These are phyloP conservation scores for Rutilus rutilus DNA, from an alignment of 2,113 vertebrate genomes.

Conservation along the genomic window DNA sequence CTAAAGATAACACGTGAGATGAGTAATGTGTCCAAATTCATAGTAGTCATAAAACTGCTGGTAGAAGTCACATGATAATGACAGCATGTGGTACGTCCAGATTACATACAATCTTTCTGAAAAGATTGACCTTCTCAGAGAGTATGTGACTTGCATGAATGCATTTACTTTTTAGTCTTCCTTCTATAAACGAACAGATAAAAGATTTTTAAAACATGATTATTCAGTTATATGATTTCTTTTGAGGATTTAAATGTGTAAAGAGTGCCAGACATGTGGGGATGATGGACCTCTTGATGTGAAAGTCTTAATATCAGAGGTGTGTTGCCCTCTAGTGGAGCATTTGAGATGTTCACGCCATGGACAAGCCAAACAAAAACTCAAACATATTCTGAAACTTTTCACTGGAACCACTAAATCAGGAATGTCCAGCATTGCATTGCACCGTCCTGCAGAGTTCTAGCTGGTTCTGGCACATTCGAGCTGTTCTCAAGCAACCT, in stretches of 20 bases:
- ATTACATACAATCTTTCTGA: too few species aligned
- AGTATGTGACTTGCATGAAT: neutral
- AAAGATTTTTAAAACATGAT: too few species aligned
- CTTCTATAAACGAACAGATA: too few species aligned
- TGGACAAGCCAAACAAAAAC: neutral
- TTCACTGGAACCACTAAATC: neutral
- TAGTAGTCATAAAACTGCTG: neutral
- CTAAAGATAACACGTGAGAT: neutral
- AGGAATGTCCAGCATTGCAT: neutral
- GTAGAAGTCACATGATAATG: neutral
- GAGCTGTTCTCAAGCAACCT: too few species aligned
- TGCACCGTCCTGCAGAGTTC: neutral
- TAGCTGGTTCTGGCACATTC: too few species aligned
- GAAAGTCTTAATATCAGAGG: neutral
- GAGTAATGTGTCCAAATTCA: neutral
- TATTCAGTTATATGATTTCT: too few species aligned
- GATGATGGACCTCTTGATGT: neutral
- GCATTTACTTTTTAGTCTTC: neutral
- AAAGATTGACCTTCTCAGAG: neutral
- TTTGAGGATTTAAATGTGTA: neutral
- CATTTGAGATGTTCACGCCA: neutral
- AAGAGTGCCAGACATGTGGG: neutral
- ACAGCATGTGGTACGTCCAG: neutral
- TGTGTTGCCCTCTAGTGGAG: slow-evolving; percentile 51
- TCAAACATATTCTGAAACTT: neutral